phyloP scores from a whole-genome alignment of 2,113 vertebrate genomes.

The Ginglymostoma cirratum region DNA sequence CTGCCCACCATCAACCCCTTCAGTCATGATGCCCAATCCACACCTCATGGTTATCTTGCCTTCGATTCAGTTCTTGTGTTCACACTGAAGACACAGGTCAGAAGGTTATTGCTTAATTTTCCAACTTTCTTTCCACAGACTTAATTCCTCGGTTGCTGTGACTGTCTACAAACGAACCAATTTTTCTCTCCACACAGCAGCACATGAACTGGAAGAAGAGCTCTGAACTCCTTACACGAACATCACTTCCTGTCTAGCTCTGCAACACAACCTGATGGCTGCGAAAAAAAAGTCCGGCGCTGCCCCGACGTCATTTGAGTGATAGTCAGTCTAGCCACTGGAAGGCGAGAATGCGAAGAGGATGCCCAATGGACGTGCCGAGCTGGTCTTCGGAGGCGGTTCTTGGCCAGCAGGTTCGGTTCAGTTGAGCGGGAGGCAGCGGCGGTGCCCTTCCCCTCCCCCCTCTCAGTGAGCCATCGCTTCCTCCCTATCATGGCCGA shows the following conservation, averaged over 20 bases:
- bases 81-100: not conserved
- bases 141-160: not conserved
- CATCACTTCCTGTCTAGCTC: not conserved
- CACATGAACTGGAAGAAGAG: too few species aligned
- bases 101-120: not conserved
- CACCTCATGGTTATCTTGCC: too few species aligned
- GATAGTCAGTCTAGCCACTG: not conserved
- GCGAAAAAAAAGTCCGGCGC: too few species aligned
- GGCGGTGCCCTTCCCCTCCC: not conserved
- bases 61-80: too few species aligned
- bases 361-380: not conserved
- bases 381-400: not conserved
- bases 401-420: not conserved
- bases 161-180: not conserved
- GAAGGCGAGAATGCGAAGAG: too few species aligned
- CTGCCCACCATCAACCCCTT: too few species aligned
- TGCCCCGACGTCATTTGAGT: not conserved
- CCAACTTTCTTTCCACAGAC: not conserved
- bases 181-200: not conserved
- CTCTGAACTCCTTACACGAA: too few species aligned
- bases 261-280: not conserved
- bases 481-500: slow-evolving; percentile 9
- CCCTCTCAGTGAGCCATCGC: not conserved
- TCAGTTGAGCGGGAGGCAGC: not conserved
- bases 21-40: too few species aligned